Evolutionary conservation across 2,888 invertebrate species (phyloP).

Genomic region (Ochropleura plecta): DNA sequence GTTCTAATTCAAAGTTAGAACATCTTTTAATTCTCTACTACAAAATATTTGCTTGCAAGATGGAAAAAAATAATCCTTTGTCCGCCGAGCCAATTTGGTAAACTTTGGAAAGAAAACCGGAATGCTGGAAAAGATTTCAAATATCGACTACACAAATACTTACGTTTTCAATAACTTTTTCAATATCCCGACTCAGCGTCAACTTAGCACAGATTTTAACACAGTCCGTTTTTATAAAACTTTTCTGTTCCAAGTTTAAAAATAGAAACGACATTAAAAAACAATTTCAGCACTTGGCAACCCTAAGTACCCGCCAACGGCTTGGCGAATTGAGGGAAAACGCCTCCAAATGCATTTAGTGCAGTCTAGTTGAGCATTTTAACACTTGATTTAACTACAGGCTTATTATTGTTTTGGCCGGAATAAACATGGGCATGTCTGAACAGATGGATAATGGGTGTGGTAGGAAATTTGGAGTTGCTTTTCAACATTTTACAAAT

Average conservation of each 20-base stretch:
- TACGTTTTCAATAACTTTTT: background rate
- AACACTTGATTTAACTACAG: constrained; percentile 71
- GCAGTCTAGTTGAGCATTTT: constrained; percentile 72
- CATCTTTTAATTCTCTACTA: background rate
- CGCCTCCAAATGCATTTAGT: constrained; percentile 80
- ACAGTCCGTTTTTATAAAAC: constrained; percentile 21
- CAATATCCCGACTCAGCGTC: background rate
- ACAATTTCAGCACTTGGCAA: constrained; percentile 45
- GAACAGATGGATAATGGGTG: constrained; percentile 25
- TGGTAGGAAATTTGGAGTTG: background rate
- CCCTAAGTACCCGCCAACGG: constrained; percentile 74
- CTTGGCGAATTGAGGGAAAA: constrained; percentile 71
- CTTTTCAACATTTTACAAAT: background rate
- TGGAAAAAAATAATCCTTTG: background rate
- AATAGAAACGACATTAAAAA: constrained; percentile 49
- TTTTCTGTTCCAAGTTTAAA: constrained; percentile 40
- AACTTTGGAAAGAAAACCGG: background rate
- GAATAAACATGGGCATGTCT: constrained; percentile 57
- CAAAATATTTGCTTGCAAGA: background rate
- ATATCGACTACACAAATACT: background rate
- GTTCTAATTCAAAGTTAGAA: background rate
- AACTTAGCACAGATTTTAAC: constrained; percentile 15
- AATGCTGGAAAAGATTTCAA: background rate
- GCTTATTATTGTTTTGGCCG: constrained; percentile 66
- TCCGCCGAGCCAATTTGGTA: background rate